Percentiles rank a stretch among this genome's conserved stretches.
phyloP scores from a whole-genome alignment of 1,140 invertebrate species.

The Cecropterus lyciades region DNA sequence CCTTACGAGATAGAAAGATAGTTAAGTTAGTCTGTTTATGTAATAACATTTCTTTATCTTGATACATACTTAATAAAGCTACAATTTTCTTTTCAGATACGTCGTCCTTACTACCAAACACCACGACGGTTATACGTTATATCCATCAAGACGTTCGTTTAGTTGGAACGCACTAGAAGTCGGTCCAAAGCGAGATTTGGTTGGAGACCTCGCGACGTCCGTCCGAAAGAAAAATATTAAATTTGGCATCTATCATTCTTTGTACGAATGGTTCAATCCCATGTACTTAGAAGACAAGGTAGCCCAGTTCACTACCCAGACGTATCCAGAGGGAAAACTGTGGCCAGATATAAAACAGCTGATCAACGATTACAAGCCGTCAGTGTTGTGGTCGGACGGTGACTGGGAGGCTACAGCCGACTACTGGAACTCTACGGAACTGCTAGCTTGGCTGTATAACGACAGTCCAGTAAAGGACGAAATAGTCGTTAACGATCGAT shows the following conservation, averaged over 20 bases:
- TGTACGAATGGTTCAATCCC: constrained; percentile 97
- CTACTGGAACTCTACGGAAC: constrained; percentile 93
- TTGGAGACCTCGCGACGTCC: constrained; percentile 90
- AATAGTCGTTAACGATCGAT: constrained; percentile 95
- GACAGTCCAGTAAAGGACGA: constrained; percentile 96
- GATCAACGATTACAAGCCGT: constrained; percentile 92
- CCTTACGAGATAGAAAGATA: too few species aligned
- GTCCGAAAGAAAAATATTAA: constrained; percentile 88
- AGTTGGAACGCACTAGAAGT: constrained; percentile 96
- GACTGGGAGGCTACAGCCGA: constrained; percentile 92
- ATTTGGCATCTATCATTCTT: constrained; percentile 95
- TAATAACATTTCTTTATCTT: too few species aligned
- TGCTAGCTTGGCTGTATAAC: constrained; percentile 97
- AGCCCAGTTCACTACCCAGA: constrained; percentile 87
- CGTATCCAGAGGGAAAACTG: constrained; percentile 89
- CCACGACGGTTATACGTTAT: constrained; percentile 96
- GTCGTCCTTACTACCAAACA: constrained; percentile 97
- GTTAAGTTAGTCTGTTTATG: too few species aligned
- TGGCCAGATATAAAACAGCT: constrained; percentile 91
- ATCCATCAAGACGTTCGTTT: constrained; percentile 94
- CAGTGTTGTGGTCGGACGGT: constrained; percentile 97
- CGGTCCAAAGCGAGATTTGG: constrained; percentile 92
- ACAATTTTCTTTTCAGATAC: constrained; percentile 85
- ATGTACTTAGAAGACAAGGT: constrained; percentile 91
- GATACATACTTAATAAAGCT: too few species aligned